Evolutionary conservation across 2,113 vertebrate genomes (phyloP).

Genomic region (Triplophysa tibetana): DNA sequence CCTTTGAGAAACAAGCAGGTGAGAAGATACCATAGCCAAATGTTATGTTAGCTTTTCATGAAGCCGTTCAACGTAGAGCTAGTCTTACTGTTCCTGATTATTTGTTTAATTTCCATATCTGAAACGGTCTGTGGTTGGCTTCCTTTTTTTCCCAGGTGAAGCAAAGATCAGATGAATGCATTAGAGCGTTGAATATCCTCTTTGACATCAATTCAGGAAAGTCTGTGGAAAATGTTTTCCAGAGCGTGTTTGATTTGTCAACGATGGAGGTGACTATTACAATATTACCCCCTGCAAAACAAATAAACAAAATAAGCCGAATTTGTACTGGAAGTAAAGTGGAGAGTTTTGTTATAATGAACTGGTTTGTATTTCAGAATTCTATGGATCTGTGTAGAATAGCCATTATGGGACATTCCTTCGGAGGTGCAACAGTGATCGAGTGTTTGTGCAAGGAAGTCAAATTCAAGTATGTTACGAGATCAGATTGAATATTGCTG

Average conservation of each 20-base stretch:
- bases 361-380: slow-evolving; percentile 69
- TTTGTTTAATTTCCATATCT: too few species aligned
- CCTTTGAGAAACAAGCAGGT: slow-evolving; percentile 86
- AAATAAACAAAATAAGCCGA: too few species aligned
- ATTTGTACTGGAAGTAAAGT: background rate
- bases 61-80: background rate
- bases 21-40: slow-evolving; percentile 7
- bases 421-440: slow-evolving; percentile 89
- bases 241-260: slow-evolving; percentile 78
- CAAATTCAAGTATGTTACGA: slow-evolving; percentile 84
- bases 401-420: slow-evolving; percentile 91
- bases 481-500: too few species aligned
- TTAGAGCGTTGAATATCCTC: slow-evolving; percentile 81
- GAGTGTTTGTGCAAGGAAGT: slow-evolving; percentile 86
- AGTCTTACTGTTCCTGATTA: too few species aligned
- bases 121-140: background rate
- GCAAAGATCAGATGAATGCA: slow-evolving; percentile 86
- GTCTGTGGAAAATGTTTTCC: slow-evolving; percentile 74
- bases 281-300: background rate
- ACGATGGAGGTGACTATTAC: slow-evolving; percentile 76
- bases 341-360: background rate
- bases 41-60: background rate
- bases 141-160: slow-evolving; percentile 75
- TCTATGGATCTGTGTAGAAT: slow-evolving; percentile 83
- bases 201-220: slow-evolving; percentile 79